Conservation (phyloP, 2,113 vertebrate genomes). For the Orcinus orca region DNA sequence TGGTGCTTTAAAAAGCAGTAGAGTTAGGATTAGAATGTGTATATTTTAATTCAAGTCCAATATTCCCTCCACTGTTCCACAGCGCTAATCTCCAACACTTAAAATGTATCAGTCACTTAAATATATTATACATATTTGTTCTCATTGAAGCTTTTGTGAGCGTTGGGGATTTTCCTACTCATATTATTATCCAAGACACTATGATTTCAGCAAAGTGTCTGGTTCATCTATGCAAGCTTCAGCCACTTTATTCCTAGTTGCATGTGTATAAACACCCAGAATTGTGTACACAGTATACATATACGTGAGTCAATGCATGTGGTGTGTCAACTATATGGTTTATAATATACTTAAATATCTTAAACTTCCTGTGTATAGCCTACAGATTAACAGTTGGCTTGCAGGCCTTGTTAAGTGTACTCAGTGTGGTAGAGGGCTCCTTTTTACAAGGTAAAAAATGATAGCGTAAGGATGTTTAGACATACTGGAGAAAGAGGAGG, state of each 20-base stretch:
- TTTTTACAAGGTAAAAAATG: constrained; percentile 43
- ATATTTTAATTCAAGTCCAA: neutral
- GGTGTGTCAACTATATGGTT: neutral
- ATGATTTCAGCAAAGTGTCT: neutral
- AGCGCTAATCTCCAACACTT: neutral
- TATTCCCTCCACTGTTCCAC: neutral
- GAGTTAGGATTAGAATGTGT: neutral
- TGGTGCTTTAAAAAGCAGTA: neutral
- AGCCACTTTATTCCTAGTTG: neutral
- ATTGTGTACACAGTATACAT: neutral
- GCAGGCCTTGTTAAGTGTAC: neutral
- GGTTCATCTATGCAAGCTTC: neutral
- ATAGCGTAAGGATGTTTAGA: constrained; percentile 27
- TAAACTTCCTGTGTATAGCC: constrained; percentile 39
- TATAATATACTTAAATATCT: neutral
- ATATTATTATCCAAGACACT: neutral
- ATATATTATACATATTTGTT: neutral
- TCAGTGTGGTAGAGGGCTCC: neutral
- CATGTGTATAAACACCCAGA: neutral
- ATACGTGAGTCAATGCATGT: neutral
- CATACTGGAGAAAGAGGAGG: neutral
- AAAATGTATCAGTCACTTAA: neutral
- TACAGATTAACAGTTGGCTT: neutral
- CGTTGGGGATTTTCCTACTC: neutral
- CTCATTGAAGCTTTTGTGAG: neutral